Percentiles rank a stretch among this genome's conserved stretches.
Conservation (phyloP, 2,888 invertebrate species). For the Stenotaenia linearis region DNA sequence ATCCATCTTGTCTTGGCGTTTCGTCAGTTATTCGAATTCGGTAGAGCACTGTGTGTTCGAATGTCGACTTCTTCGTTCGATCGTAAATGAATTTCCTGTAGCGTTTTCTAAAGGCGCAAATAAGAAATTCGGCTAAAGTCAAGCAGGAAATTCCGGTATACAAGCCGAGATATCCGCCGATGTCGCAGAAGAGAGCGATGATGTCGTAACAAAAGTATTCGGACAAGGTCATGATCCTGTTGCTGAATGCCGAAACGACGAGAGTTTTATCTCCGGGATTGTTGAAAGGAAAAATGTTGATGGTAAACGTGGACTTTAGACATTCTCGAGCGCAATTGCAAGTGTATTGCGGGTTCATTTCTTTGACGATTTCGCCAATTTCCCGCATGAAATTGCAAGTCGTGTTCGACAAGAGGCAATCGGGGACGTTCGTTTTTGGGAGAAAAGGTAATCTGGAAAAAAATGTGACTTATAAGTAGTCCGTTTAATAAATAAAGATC, state of each 20-base stretch:
- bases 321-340: not conserved
- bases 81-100: not conserved
- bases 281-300: not conserved
- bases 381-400: not conserved
- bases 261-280: not conserved
- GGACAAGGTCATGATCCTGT: not conserved
- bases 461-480: no score
- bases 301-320: not conserved
- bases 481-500: no score
- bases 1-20: not conserved
- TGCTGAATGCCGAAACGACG: not conserved
- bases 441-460: not conserved
- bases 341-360: not conserved
- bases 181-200: not conserved
- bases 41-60: not conserved
- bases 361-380: not conserved
- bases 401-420: not conserved
- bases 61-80: not conserved
- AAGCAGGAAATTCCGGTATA: not conserved
- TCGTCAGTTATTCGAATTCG: not conserved
- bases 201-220: not conserved
- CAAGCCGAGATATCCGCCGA: not conserved
- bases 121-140: not conserved
- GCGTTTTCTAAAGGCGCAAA: not conserved
- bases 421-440: no score